A percentile compares a stretch with the other conserved stretches of the same genome.
Evolutionary conservation across 2,888 invertebrate genomes (phyloP).

Genomic region (Therioaphis trifolii): DNA sequence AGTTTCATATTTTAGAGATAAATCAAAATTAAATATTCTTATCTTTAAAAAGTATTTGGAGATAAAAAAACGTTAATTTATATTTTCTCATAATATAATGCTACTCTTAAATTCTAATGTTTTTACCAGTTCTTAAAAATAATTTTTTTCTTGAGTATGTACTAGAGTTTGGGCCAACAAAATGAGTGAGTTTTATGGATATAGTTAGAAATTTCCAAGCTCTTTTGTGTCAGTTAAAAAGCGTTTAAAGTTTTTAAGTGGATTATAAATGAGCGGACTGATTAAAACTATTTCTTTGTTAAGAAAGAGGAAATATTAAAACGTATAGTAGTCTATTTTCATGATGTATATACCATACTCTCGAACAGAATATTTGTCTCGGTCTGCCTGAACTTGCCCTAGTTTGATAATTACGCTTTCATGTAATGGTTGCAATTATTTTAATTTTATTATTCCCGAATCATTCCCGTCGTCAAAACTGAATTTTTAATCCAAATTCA

Average conservation of each 20-base stretch:
- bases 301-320: constrained; percentile 5
- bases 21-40: too few species aligned
- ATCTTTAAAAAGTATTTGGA: too few species aligned
- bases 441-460: too few species aligned
- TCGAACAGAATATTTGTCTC: not conserved
- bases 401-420: not conserved
- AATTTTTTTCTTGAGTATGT: not conserved
- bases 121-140: not conserved
- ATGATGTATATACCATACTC: not conserved
- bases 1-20: too few species aligned
- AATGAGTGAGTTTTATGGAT: constrained; percentile 12
- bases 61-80: too few species aligned
- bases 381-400: not conserved
- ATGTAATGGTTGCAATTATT: too few species aligned
- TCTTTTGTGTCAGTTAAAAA: constrained; percentile 26
- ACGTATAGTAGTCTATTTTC: not conserved
- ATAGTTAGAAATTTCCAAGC: not conserved
- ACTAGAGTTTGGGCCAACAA: not conserved
- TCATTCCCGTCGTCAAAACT: too few species aligned
- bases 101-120: too few species aligned
- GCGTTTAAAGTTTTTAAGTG: constrained; percentile 32
- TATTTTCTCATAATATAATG: too few species aligned
- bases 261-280: constrained; percentile 5
- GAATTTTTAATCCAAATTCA: too few species aligned
- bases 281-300: constrained; percentile 12